phyloP scores from a whole-genome alignment of 2,797 vertebrate species.

The Knipowitschia caucasica region DNA sequence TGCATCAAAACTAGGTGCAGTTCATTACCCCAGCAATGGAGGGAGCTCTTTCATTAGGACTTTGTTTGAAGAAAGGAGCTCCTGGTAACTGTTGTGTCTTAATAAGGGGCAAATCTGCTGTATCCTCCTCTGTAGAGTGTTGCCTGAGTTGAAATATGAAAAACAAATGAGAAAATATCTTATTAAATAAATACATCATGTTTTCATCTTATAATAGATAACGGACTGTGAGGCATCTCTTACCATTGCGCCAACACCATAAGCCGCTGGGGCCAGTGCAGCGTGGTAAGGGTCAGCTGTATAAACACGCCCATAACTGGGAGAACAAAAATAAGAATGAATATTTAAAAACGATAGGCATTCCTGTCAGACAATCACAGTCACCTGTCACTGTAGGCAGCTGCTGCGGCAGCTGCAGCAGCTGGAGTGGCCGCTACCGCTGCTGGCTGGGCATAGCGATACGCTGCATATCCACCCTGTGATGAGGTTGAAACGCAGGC shows the following conservation, averaged over 20 bases:
- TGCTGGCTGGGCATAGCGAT: slow-evolving; percentile 94
- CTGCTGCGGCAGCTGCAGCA: slow-evolving; percentile 87
- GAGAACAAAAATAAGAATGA: slow-evolving; percentile 3
- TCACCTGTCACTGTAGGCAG: slow-evolving; percentile 97
- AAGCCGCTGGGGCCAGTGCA: slow-evolving; percentile 92
- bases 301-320: slow-evolving; percentile 97
- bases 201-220: too few relatives aligned
- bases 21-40: slow-evolving; percentile 64
- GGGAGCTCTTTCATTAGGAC: slow-evolving; percentile 69
- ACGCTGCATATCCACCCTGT: slow-evolving; percentile 96
- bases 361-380: slow-evolving; percentile 6
- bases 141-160: slow-evolving; percentile 74
- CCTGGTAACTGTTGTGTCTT: slow-evolving; percentile 67
- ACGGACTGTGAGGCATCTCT: slow-evolving; percentile 43
- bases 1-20: slow-evolving; percentile 66
- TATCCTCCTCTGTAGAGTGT: slow-evolving; percentile 99
- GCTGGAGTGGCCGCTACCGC: slow-evolving; percentile 84
- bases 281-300: slow-evolving; percentile 97
- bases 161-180: neutral
- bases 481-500: slow-evolving; percentile 6
- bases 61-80: slow-evolving; percentile 63
- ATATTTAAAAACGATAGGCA: neutral
- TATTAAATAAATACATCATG: neutral
- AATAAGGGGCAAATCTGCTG: slow-evolving; percentile 99
- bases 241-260: slow-evolving; percentile 98